Base-by-base conservation (phyloP, 2,113 vertebrate species). In the Notothenia rossii region DNA sequence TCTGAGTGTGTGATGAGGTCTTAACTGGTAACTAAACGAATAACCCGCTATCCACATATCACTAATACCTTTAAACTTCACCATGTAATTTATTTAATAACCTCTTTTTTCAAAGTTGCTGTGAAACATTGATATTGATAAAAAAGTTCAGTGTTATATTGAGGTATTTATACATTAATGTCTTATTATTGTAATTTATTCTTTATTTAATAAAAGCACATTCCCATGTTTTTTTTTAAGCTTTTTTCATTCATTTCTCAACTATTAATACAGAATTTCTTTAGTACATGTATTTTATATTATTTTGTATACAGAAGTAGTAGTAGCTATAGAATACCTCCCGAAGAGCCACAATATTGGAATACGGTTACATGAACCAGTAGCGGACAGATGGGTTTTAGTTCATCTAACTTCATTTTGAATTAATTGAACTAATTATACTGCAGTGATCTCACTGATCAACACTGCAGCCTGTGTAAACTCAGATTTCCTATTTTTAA, bases 161-260 rank as follows among this genome's bases (percentile, higher is more conserved):
- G n/a, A 79, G 48, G 87, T 90, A 74, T 88, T 88, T 90, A 84
- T 91, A 90, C 76, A 88, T 91, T 89, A 72, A 78, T 87, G 89
- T 92, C 66, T 86, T 93, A 89, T 93, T 93, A 90, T 94, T 92
- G 85, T 88, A 89, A 93, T 86, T 88, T 90, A 88, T 90, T 92
- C 79, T 89, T 91, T 88, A 88, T 93, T 93, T 89, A 94, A 94
- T 95, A 93, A 95, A 94, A 73, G 33, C 65, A 87, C 70, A 84
- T 90, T 73, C 69, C 81, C 85, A 88, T 89, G 65, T 79, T 81
- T 82, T 22, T 25, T 29, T 59, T 62, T 77, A 70, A 56, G 7
- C 2, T 50, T 50, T 71, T 54, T 55, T 85, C 33, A 29, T 91
- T 65, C 59, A 70, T 72, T 72, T 48, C 43, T 51, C 11, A 60